These are phyloP conservation scores for Danio rerio DNA, from an alignment of 2,113 vertebrate genomes.

Conservation along the genomic window DNA sequence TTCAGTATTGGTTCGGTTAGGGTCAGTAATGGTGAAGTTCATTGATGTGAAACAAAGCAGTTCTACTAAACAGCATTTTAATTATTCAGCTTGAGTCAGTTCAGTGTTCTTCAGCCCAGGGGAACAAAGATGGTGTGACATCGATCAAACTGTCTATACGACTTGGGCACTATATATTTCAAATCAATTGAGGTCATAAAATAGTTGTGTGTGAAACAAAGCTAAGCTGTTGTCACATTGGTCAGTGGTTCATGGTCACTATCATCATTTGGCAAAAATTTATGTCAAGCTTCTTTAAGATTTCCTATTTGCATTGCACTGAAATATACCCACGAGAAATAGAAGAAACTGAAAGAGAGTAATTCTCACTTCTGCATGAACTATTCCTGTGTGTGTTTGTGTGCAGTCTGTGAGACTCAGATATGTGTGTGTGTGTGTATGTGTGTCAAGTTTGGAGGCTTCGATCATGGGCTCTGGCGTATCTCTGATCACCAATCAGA, in stretches of 20 bases:
- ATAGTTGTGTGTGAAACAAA: neutral
- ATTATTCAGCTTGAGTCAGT: too few species aligned
- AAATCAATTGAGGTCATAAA: neutral
- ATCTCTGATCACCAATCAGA: conserved; percentile 53
- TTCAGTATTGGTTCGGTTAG: too few species aligned
- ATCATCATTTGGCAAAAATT: neutral
- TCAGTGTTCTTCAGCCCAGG: too few species aligned
- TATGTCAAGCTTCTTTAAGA: neutral
- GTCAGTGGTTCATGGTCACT: neutral
- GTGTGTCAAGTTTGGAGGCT: conserved; percentile 26
- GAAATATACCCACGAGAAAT: neutral
- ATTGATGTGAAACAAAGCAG: too few species aligned
- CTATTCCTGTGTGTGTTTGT: neutral
- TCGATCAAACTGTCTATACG: too few species aligned
- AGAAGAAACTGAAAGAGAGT: neutral
- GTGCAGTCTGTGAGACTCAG: neutral
- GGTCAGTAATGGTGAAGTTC: too few species aligned
- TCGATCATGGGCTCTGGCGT: conserved; percentile 21
- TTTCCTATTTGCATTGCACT: neutral
- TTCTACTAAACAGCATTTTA: too few species aligned
- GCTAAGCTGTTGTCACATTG: neutral
- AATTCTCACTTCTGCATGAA: conserved; percentile 14
- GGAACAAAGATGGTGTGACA: too few species aligned
- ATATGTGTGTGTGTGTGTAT: neutral
- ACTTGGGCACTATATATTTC: neutral